Evolutionary conservation across 2,888 invertebrate genomes (phyloP), one percentile per base, ranked within the genome.

Genomic region (Fissipunctia ypsillon): DNA sequence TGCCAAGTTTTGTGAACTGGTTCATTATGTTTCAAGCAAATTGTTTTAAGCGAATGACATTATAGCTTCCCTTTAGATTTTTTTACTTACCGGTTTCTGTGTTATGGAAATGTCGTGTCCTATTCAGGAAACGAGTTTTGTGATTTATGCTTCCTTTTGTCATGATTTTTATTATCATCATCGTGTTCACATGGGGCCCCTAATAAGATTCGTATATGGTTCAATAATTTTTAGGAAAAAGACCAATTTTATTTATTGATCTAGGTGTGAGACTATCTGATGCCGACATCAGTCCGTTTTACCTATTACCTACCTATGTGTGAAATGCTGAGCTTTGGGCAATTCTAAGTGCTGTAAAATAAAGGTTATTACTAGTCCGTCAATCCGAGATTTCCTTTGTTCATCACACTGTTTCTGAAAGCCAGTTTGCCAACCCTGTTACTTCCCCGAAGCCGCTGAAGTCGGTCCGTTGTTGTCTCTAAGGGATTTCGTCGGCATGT

Each of bases 391-490:
- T 25, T 69, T 60, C 12, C n/a, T 41, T 78, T 78, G 22, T 60
- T 48, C 31, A 31, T 7, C 14, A 12, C 28, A 4, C 16, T 43
- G 63, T 48, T 63, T 19, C 31, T 54, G 25, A 22, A 1, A 35
- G 2, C 41, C n/a, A 22, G 63, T 31, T 45, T 25, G 52, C 43
- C 81, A 84, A 25, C 85, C 87, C 80, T 85, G 41, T 25, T 6
- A 9, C 22, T 43, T 50, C 52, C 57, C 65, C 66, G 45, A 14
- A 63, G 65, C 35, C 74, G 72, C 66, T 76, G 80, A 81, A 78
- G 79, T 75, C 78, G 80, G 81, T 76, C 81, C 76, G 73, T 75
- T 73, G 84, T 87, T 85, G 87, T 88, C 85, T 88, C 87, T 60
- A 31, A 73, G 76, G 83, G 86, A 87, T 84, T 81, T 80, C 74